Evolutionary conservation across 1,140 invertebrate genomes (phyloP).

Genomic region (Pentalonia nigronervosa): DNA sequence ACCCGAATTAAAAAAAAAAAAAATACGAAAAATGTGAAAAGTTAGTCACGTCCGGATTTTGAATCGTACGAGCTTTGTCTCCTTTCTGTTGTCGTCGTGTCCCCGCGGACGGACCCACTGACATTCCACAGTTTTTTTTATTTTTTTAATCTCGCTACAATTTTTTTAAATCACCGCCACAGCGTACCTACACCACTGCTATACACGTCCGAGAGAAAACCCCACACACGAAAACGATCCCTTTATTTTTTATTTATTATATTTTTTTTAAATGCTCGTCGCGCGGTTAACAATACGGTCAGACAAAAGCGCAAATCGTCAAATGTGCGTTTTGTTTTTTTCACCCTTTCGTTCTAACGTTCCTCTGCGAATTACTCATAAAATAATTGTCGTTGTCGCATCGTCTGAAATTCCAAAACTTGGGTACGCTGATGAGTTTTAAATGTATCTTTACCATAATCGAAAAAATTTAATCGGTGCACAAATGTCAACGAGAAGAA

Average conservation of each 20-base stretch:
- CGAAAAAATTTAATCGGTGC: not conserved
- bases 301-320: not conserved
- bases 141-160: constrained; percentile 36
- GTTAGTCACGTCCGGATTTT: constrained; percentile 55
- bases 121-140: constrained; percentile 29
- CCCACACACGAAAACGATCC: not conserved
- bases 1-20: constrained; percentile 53
- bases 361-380: not conserved
- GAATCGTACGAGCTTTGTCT: constrained; percentile 53
- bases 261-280: constrained; percentile 46
- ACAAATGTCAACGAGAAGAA: not conserved
- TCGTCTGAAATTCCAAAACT: not conserved
- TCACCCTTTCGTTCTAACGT: not conserved
- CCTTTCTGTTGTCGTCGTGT: not conserved
- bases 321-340: not conserved
- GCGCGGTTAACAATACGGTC: not conserved
- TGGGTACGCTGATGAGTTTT: not conserved
- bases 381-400: not conserved
- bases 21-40: constrained; percentile 44
- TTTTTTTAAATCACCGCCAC: not conserved
- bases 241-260: not conserved
- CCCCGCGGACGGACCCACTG: not conserved
- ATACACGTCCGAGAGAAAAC: not conserved
- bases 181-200: not conserved
- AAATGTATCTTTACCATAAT: not conserved